Conservation (phyloP, 1,140 invertebrate species). For the Drosophila pandora region DNA sequence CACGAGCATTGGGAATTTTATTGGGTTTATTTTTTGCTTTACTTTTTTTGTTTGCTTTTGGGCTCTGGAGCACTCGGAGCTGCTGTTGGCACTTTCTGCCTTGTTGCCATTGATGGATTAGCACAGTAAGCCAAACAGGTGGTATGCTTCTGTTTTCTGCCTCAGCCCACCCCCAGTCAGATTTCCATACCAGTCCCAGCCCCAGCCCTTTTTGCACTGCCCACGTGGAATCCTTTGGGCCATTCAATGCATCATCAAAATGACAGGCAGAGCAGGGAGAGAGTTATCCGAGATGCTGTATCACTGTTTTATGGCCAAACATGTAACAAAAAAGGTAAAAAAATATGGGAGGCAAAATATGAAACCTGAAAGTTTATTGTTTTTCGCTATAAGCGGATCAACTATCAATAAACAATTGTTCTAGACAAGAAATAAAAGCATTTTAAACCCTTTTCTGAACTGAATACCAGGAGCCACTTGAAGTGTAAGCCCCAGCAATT, state of each 20-base stretch:
- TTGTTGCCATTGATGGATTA: conserved; percentile 70
- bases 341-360: not conserved
- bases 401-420: not conserved
- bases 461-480: not conserved
- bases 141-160: conserved; percentile 4
- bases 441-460: not conserved
- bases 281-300: conserved; percentile 11
- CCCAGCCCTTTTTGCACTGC: not conserved
- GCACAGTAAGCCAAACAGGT: conserved; percentile 56
- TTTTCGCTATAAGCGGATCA: not conserved
- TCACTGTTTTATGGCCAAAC: conserved; percentile 25
- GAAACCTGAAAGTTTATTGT: not conserved
- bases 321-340: not conserved
- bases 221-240: conserved; percentile 28
- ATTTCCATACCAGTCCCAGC: not conserved
- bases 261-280: conserved; percentile 22
- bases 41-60: conserved; percentile 32
- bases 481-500: not conserved
- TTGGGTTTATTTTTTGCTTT: conserved; percentile 51
- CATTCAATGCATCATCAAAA: conserved; percentile 52
- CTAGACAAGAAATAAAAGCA: not conserved
- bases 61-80: conserved; percentile 39
- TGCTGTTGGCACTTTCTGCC: conserved; percentile 56
- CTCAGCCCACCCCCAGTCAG: not conserved
- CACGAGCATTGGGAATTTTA: conserved; percentile 59